These are phyloP conservation scores for Drosophila affinis DNA, from an alignment of 2,888 invertebrate species.

Conservation along the genomic window DNA sequence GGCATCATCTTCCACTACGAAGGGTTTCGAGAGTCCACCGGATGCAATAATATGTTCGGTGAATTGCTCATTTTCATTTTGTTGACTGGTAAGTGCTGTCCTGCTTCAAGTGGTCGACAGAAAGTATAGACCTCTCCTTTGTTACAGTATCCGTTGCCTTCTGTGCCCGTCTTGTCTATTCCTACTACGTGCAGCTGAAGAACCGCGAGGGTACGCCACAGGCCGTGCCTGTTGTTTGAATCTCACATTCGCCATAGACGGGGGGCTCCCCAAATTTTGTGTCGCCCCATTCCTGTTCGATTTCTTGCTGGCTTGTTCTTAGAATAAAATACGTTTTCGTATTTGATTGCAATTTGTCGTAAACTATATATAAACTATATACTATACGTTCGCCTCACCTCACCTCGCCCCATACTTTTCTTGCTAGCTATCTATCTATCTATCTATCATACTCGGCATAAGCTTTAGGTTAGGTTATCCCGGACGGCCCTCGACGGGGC, in stretches of 20 bases:
- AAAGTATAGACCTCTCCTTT: background rate
- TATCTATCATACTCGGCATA: constrained; percentile 48
- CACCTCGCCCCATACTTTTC: constrained; percentile 13
- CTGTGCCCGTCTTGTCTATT: constrained; percentile 70
- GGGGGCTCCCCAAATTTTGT: background rate
- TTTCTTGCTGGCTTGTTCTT: background rate
- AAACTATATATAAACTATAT: constrained; percentile 38
- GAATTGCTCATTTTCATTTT: constrained; percentile 57
- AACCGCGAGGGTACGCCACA: constrained; percentile 56
- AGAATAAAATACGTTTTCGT: constrained; percentile 21
- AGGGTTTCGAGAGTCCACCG: constrained; percentile 59
- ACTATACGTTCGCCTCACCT: background rate
- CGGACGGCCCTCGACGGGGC: too few species aligned
- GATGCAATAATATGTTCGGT: constrained; percentile 51
- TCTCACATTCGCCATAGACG: constrained; percentile 1
- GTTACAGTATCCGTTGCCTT: constrained; percentile 56
- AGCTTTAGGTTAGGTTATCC: too few species aligned
- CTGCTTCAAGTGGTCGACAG: background rate
- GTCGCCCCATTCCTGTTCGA: background rate
- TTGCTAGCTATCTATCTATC: constrained; percentile 47
- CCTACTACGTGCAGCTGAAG: constrained; percentile 64
- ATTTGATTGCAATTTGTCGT: constrained; percentile 25
- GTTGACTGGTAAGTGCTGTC: constrained; percentile 56
- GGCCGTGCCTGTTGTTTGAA: constrained; percentile 65
- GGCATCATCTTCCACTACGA: constrained; percentile 75